Evolutionary conservation across 2,113 vertebrate species (phyloP), one percentile per base, ranked within the genome.

Genomic region (Hydrolagus affinis): DNA sequence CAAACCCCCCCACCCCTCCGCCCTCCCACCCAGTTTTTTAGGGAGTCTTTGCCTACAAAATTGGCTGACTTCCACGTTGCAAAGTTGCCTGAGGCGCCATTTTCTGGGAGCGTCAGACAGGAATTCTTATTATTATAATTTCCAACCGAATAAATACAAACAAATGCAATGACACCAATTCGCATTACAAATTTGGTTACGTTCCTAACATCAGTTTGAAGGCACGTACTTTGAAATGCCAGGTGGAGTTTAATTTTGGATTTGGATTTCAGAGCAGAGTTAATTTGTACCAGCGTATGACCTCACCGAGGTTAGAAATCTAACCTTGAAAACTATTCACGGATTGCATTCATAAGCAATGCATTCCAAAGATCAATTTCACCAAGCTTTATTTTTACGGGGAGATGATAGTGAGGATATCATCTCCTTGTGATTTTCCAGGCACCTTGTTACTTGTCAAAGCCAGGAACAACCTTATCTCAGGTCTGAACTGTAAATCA

Each of bases 201-300:
- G 12, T 64, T 25, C 25, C 23, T 80, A 3, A 64, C n/a, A 64
- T 80, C 64, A 21, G 23, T 80, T 57, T 0, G 8, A 80, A 10
- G 28, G 44, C 73, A 75, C 64, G 12, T 23, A 28, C 14, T 80
- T 80, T n/a, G 77, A 62, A 28, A 12, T 23, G 44, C 21, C 10
- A 9, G 25, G 77, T 80, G 21, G 23, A 78, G 76, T 62, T 78
- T 60, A 78, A 78, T 28, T 77, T 77, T 77, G 59, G n/a, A n/a
- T 75, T 14, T 62, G 7, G 59, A 80, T 80, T 23, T 80, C 30
- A 64, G 59, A 62, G 7, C 77, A 59, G 23, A 23, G 75, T 80
- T 80, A 17, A 23, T 64, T 64, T 17, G 12, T 25, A 80, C 23
- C 23, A 32, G 73, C 56, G 44, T 44, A 11, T 62, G 76, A 64